Evolutionary conservation across 2,888 invertebrate species (phyloP).

Genomic region (Synanthedon vespiformis): DNA sequence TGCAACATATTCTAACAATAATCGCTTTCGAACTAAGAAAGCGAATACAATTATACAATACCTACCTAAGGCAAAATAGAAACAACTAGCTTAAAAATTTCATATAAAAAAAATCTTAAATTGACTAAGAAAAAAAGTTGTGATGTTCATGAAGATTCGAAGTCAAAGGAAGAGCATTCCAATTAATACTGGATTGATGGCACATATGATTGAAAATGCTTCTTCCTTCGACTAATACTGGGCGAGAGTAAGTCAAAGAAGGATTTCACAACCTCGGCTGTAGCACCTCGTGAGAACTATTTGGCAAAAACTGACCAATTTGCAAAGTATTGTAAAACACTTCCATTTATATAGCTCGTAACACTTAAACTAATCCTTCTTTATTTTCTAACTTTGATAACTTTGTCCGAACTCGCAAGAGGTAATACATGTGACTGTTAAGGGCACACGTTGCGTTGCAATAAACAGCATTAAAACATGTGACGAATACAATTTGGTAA

Average conservation of each 20-base stretch:
- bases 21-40: conserved; percentile 63
- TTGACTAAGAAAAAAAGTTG: conserved; percentile 63
- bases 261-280: conserved; percentile 61
- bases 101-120: conserved; percentile 61
- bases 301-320: conserved; percentile 35
- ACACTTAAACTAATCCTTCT: conserved; percentile 45
- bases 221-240: conserved; percentile 66
- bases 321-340: conserved; percentile 4
- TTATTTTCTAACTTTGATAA: conserved; percentile 36
- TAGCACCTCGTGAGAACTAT: conserved; percentile 54
- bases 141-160: conserved; percentile 57
- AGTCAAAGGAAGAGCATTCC: conserved; percentile 58
- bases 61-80: conserved; percentile 61
- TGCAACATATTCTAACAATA: conserved; percentile 60
- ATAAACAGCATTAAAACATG: conserved; percentile 30
- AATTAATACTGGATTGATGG: conserved; percentile 67
- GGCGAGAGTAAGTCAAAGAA: conserved; percentile 56
- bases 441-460: conserved; percentile 29
- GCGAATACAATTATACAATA: conserved; percentile 45
- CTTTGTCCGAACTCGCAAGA: conserved; percentile 28
- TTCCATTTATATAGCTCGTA: conserved; percentile 1
- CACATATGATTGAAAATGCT: conserved; percentile 59
- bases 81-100: conserved; percentile 63
- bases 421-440: conserved; percentile 31
- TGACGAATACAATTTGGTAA: conserved; percentile 29